Conservation (phyloP, 2,888 invertebrate genomes). For the Apoderus coryli region DNA sequence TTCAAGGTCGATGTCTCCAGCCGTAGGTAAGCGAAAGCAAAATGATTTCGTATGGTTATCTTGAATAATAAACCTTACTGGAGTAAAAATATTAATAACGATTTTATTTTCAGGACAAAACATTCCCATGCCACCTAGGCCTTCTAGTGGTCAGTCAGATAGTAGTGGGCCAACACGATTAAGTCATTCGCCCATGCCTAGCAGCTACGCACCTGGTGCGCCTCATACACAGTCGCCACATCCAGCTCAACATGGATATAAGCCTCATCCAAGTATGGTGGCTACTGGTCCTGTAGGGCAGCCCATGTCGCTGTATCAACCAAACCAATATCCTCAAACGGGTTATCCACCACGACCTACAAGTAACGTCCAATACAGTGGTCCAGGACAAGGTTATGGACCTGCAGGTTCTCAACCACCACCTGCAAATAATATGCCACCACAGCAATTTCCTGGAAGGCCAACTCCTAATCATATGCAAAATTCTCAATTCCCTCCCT, state of each 20-base stretch:
- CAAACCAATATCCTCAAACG: slow-evolving; percentile 38
- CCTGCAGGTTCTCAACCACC: slow-evolving; percentile 35
- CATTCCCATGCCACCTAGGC: slow-evolving; percentile 92
- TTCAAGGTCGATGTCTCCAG: slow-evolving; percentile 95
- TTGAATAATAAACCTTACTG: no score
- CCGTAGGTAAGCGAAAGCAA: slow-evolving; percentile 61
- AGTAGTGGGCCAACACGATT: slow-evolving; percentile 30
- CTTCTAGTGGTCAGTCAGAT: slow-evolving; percentile 65
- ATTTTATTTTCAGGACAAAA: slow-evolving; percentile 57
- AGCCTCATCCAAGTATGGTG: slow-evolving; percentile 41
- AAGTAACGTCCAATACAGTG: slow-evolving; percentile 26
- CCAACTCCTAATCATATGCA: slow-evolving; percentile 42
- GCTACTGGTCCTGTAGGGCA: slow-evolving; percentile 29
- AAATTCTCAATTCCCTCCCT: slow-evolving; percentile 33
- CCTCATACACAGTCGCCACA: slow-evolving; percentile 19
- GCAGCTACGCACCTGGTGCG: slow-evolving; percentile 8
- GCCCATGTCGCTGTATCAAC: slow-evolving; percentile 42
- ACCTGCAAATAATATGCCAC: slow-evolving; percentile 31
- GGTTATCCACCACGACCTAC: slow-evolving; percentile 34
- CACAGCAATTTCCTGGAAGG: slow-evolving; percentile 38
- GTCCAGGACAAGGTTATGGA: slow-evolving; percentile 35
- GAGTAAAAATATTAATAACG: no score
- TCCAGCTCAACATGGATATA: slow-evolving; percentile 37
- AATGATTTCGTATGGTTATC: background rate
- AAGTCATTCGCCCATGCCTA: slow-evolving; percentile 3